A percentile compares a stretch with the other conserved stretches of the same genome.
Conservation (phyloP, 2,113 vertebrate species). For the Steatornis caripensis region DNA sequence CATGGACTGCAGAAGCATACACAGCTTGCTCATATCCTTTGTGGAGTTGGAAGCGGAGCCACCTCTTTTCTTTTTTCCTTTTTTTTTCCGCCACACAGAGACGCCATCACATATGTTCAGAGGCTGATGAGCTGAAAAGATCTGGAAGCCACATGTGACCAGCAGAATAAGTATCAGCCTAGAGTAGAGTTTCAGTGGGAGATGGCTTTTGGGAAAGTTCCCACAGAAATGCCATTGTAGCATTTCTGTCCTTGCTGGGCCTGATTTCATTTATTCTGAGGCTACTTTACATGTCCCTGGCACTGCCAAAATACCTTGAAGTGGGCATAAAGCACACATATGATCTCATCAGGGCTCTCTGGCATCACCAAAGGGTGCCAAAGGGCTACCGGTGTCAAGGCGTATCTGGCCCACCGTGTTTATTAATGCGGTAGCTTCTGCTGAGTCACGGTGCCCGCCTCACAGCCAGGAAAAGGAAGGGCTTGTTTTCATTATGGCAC, state of each 20-base stretch:
- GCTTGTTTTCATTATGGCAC: not conserved
- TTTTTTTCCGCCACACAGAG: not conserved
- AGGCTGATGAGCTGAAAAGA: constrained; percentile 35
- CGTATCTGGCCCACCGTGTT: not conserved
- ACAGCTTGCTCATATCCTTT: constrained; percentile 63
- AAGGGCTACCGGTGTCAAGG: not conserved
- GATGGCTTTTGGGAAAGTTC: constrained; percentile 33
- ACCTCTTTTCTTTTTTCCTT: not conserved
- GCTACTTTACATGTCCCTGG: not conserved
- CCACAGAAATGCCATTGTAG: not conserved
- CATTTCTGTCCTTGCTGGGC: not conserved
- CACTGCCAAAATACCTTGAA: not conserved
- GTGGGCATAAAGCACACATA: not conserved
- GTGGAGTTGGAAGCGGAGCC: constrained; percentile 20
- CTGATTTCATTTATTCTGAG: not conserved
- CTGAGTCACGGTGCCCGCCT: not conserved
- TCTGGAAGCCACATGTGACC: constrained; percentile 70
- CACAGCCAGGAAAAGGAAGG: not conserved
- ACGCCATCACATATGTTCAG: constrained; percentile 57
- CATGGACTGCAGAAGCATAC: constrained; percentile 39
- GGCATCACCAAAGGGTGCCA: not conserved
- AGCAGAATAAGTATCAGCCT: not conserved
- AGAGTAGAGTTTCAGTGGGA: constrained; percentile 20
- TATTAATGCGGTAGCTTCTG: not conserved
- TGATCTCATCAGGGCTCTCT: not conserved